Conservation (phyloP, 2,797 vertebrate species). For the Phoeniculus purpureus region DNA sequence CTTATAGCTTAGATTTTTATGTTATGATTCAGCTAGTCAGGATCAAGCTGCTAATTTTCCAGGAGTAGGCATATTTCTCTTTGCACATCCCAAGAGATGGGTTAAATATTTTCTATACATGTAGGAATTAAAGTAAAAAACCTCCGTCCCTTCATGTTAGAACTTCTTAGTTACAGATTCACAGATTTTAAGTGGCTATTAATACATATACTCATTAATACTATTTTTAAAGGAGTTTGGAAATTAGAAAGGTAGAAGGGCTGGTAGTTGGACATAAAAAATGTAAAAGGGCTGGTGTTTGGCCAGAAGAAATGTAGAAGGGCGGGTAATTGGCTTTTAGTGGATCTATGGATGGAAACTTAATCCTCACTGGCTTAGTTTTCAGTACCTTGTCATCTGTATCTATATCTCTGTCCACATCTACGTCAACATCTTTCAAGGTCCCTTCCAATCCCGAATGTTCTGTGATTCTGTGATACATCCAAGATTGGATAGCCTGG, state of each 20-base stretch:
- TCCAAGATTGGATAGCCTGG: neutral
- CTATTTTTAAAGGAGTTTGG: neutral
- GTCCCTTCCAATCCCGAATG: too few species aligned
- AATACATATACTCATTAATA: neutral
- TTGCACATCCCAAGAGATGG: neutral
- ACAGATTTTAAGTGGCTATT: neutral
- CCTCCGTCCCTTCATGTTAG: neutral
- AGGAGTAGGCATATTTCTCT: neutral
- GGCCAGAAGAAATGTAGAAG: too few species aligned
- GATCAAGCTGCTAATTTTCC: neutral
- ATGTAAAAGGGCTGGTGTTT: too few species aligned
- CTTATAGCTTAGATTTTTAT: neutral
- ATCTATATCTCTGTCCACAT: neutral
- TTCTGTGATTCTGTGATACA: too few species aligned
- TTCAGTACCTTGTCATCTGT: neutral
- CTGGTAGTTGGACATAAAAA: neutral
- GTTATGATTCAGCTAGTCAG: neutral
- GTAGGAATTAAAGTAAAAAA: neutral
- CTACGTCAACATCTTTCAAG: too few species aligned
- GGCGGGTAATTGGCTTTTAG: too few species aligned
- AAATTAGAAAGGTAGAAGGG: neutral
- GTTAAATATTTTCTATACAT: neutral
- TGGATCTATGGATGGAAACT: neutral
- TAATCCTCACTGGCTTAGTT: neutral
- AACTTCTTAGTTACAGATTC: neutral